Conservation (phyloP, 1,140 invertebrate genomes). For the Penaeus vannamei region DNA sequence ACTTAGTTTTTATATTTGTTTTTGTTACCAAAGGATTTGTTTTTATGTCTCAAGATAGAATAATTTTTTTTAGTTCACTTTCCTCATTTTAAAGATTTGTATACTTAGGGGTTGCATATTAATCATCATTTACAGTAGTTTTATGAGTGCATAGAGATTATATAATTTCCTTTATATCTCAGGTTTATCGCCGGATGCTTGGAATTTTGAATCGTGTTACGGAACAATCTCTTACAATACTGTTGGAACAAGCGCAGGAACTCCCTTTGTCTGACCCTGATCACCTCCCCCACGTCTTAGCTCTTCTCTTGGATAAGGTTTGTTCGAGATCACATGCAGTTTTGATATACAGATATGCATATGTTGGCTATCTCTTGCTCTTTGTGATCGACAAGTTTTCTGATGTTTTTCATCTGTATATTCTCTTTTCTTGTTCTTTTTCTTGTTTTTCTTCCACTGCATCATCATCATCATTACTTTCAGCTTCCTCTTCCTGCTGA, state of each 20-base stretch:
- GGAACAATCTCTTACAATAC: constrained; percentile 47
- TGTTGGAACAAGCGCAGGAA: constrained; percentile 56
- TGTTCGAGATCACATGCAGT: background rate
- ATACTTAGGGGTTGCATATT: no score
- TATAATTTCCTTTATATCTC: background rate
- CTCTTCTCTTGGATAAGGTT: constrained; percentile 57
- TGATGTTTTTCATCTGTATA: no score
- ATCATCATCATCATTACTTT: no score
- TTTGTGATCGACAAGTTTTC: no score
- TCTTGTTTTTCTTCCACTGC: no score
- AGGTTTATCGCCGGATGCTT: constrained; percentile 57
- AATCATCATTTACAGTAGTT: background rate
- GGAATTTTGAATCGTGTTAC: constrained; percentile 62
- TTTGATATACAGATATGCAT: background rate
- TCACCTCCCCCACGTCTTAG: constrained; percentile 47
- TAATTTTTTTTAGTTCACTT: no score
- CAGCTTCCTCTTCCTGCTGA: no score
- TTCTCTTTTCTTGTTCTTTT: no score
- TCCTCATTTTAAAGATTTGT: no score
- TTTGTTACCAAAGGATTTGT: no score
- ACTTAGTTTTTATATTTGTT: no score
- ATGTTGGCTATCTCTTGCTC: background rate
- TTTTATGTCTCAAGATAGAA: no score
- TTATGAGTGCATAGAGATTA: background rate
- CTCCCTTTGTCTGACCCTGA: constrained; percentile 51